These are phyloP conservation scores for Crepidodera aurea DNA, from an alignment of 2,888 invertebrate species.

Conservation along the genomic window DNA sequence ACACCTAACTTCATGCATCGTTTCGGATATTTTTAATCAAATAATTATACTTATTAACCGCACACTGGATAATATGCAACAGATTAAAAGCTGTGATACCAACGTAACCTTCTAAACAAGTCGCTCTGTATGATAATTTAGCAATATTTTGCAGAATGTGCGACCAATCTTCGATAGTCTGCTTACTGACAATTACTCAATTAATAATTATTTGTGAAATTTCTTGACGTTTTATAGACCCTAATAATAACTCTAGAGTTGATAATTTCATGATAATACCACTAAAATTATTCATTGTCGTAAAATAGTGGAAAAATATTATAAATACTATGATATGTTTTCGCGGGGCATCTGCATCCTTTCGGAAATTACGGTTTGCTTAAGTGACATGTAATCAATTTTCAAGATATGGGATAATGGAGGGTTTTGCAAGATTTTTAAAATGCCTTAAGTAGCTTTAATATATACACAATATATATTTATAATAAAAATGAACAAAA, in stretches of 20 bases:
- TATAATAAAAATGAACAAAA: too few relatives aligned
- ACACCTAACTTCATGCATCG: not conserved
- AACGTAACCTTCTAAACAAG: slow-evolving; percentile 6
- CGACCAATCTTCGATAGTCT: not conserved
- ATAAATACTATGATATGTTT: slow-evolving; percentile 8
- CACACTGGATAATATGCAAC: not conserved
- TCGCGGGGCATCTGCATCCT: slow-evolving; percentile 4
- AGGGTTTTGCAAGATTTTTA: not conserved
- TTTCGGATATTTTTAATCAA: slow-evolving; percentile 3
- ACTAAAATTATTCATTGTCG: slow-evolving; percentile 2
- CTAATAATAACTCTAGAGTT: slow-evolving; percentile 1
- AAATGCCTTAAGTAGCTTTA: not conserved
- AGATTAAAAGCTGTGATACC: not conserved
- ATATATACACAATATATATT: too few relatives aligned
- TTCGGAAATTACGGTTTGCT: not conserved
- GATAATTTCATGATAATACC: slow-evolving; percentile 6
- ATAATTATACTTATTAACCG: slow-evolving; percentile 4
- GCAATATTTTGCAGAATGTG: not conserved
- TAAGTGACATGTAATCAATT: slow-evolving; percentile 12
- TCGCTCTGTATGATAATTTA: slow-evolving; percentile 6
- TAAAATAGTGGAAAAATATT: slow-evolving; percentile 5
- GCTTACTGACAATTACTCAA: slow-evolving; percentile 4
- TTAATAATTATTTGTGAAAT: slow-evolving; percentile 10
- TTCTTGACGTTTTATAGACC: not conserved
- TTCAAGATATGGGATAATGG: not conserved